phyloP scores from a whole-genome alignment of 2,113 vertebrate species.

The Cololabis saira region DNA sequence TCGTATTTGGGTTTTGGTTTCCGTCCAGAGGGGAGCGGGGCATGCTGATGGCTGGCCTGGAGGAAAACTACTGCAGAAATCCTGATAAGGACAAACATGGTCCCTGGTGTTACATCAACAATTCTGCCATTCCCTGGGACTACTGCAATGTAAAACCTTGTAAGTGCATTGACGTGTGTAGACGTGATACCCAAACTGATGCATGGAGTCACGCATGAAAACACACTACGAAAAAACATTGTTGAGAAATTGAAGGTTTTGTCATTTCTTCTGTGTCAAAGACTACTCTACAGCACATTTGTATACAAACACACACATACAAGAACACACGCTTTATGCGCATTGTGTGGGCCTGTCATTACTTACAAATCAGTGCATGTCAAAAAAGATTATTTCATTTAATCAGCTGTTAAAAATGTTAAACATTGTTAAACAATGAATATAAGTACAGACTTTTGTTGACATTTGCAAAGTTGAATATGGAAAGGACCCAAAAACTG shows the following conservation, averaged over 20 bases:
- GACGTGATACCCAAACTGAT: neutral
- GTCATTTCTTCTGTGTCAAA: neutral
- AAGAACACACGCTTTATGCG: slow-evolving; percentile 12
- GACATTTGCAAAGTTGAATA: too few species aligned
- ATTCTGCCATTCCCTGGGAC: slow-evolving; percentile 92
- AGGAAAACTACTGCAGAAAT: slow-evolving; percentile 93
- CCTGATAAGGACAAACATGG: slow-evolving; percentile 96
- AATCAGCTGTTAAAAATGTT: neutral
- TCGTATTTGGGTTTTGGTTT: slow-evolving; percentile 13
- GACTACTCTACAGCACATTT: neutral
- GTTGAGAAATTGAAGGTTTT: slow-evolving; percentile 18
- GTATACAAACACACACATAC: neutral
- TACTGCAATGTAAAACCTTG: slow-evolving; percentile 93
- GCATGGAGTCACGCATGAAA: neutral
- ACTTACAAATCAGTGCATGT: slow-evolving; percentile 39
- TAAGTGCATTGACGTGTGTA: slow-evolving; percentile 78
- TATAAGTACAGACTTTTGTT: too few species aligned
- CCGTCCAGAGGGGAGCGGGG: slow-evolving; percentile 66
- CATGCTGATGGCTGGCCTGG: slow-evolving; percentile 82
- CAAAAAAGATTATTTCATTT: slow-evolving; percentile 29
- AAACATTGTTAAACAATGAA: too few species aligned
- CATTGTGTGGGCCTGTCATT: slow-evolving; percentile 39
- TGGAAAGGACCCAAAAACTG: too few species aligned
- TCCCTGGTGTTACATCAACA: slow-evolving; percentile 97
- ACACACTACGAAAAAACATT: slow-evolving; percentile 1